Percentiles rank a stretch among this genome's conserved stretches.
Conservation (phyloP, 30 jellyfish, hydroid and myxozoan species). For the Morbakka virulenta region DNA sequence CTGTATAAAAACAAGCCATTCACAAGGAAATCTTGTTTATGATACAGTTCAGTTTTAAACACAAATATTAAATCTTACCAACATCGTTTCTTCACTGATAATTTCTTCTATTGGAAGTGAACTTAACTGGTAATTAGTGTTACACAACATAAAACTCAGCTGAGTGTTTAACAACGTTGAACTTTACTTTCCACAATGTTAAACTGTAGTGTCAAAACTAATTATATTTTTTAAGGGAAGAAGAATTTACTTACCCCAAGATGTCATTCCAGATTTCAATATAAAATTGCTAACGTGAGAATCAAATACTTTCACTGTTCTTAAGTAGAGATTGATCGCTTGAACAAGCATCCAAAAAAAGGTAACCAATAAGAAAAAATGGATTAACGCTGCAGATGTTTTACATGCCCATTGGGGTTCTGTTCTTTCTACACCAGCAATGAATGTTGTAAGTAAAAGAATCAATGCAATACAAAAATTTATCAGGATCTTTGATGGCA, state of each 20-base stretch:
- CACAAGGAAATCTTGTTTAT: too few species aligned
- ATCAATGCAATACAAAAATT: constrained; percentile 32
- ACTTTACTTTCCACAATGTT: too few species aligned
- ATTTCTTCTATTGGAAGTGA: too few species aligned
- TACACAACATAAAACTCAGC: too few species aligned
- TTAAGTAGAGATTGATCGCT: constrained; percentile 25
- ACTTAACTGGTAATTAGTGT: too few species aligned
- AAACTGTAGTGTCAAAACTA: too few species aligned
- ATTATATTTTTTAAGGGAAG: too few species aligned
- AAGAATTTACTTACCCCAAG: constrained; percentile 82
- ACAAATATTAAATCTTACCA: too few species aligned
- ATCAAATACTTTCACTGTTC: constrained; percentile 48
- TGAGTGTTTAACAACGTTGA: too few species aligned
- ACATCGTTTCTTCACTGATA: too few species aligned
- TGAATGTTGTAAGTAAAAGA: constrained; percentile 33
- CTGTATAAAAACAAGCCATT: too few species aligned
- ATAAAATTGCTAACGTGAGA: constrained; percentile 26
- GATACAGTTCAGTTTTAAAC: too few species aligned
- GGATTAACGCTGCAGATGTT: constrained; percentile 37
- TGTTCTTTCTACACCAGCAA: constrained; percentile 50
- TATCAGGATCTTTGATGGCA: constrained; percentile 53
- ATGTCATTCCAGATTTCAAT: constrained; percentile 39
- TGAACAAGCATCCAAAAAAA: constrained; percentile 57
- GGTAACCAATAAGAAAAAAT: constrained; percentile 36
- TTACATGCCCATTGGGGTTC: constrained; percentile 28